Evolutionary conservation across 2,113 vertebrate species (phyloP), one percentile per base, ranked within the genome.

Genomic region (Ciconia boyciana): DNA sequence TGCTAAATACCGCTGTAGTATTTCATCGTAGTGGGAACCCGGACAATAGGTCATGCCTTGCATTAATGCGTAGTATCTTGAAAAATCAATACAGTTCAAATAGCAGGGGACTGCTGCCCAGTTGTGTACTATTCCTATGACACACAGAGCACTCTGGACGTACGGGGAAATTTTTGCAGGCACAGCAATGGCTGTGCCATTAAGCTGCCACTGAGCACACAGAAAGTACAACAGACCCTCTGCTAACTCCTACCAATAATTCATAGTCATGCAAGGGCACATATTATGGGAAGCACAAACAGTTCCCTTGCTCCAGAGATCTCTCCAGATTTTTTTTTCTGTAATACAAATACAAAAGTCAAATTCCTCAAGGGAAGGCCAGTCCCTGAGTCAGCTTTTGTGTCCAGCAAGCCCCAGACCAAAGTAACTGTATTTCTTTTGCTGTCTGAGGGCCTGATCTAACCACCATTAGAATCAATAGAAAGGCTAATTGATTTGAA

Each of bases 1-100:
- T 51, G 41, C 75, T 94, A 89, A 83, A 66, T 36, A 9, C 91
- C 66, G 54, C 81, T 41, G 49, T 34, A 39, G 61, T 48, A 78
- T 90, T 69, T 64, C 83, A 55, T 71, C 0, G 0, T 54, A 57
- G 84, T 44, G 76, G 89, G 80, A 79, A 62, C 74, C 48, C 8
- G 0, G 88, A 58, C 83, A 66, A 29, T 62, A 82, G 87, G 87
- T 90, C 94, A 91, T 76, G 89, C 86, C 51, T 94, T 72, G 78
- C 86, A 71, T 87, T 85, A 80, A 70, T 72, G 62, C 14, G 31
- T 81, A 82, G 80, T 51, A 74, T 90, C 49, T 72, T 87, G 84
- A 90, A 89, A 94, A 95, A 97, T 96, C 89, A 78, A 87, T 96
- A 51, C 39, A 52, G 87, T 66, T 84, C 74, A 85, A 91, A 81